Evolutionary conservation across 2,113 vertebrate genomes (phyloP).

Genomic region (Phyllostomus discolor): DNA sequence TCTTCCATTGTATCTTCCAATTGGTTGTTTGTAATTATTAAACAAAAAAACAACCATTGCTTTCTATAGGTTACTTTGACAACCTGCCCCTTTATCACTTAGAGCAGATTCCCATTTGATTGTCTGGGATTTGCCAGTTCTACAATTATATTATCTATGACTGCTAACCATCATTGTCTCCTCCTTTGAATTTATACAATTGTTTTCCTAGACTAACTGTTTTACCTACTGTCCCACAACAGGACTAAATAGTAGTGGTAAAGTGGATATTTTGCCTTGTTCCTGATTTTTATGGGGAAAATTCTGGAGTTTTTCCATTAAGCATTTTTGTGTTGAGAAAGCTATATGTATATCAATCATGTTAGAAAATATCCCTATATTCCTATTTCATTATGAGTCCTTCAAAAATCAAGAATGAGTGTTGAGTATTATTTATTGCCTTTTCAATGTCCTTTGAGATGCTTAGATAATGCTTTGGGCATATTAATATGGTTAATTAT

Average conservation of each 20-base stretch:
- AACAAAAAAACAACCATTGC: neutral
- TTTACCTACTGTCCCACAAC: neutral
- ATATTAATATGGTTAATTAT: neutral
- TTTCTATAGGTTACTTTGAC: slow-evolving; percentile 9
- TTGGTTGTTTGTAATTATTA: neutral
- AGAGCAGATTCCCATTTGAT: neutral
- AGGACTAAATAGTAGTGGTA: neutral
- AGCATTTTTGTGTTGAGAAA: slow-evolving; percentile 9
- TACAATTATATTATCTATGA: neutral
- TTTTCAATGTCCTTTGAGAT: neutral
- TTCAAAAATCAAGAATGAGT: neutral
- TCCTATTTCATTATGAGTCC: neutral
- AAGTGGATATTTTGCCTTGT: neutral
- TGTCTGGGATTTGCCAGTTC: neutral
- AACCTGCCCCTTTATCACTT: neutral
- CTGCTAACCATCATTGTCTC: neutral
- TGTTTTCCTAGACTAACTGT: slow-evolving; percentile 13
- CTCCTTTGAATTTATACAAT: neutral
- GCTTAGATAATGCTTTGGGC: neutral
- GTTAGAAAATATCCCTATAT: neutral
- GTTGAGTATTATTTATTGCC: neutral
- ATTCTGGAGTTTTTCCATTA: neutral
- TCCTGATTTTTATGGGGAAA: neutral
- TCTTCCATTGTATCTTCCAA: neutral
- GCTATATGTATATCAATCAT: neutral